A percentile compares a stretch with the other conserved stretches of the same genome.
Evolutionary conservation across 2,888 invertebrate species (phyloP).

Genomic region (Diachrysia chrysitis): DNA sequence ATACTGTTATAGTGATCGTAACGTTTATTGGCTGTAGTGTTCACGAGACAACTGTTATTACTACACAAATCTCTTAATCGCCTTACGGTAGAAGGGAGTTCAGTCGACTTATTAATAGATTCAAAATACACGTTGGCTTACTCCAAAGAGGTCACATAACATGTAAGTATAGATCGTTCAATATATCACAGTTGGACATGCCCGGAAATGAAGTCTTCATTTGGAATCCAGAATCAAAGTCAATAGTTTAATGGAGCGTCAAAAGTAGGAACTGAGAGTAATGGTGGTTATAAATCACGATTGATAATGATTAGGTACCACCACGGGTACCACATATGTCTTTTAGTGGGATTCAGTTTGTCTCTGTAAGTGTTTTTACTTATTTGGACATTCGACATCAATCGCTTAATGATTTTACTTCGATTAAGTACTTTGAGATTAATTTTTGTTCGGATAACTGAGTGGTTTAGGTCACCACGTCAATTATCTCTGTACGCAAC

Average conservation of each 20-base stretch:
- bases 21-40: background rate
- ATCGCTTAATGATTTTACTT: background rate
- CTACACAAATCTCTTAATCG: background rate
- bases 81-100: no score
- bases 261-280: slow-evolving; percentile 19
- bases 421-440: no score
- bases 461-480: no score
- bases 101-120: background rate
- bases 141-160: background rate
- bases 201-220: slow-evolving; percentile 32
- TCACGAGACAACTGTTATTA: background rate
- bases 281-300: slow-evolving; percentile 28
- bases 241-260: slow-evolving; percentile 24
- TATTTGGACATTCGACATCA: background rate
- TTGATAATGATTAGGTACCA: slow-evolving; percentile 14
- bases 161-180: background rate
- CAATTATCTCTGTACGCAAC: no score
- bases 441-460: no score
- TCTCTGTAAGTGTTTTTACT: background rate
- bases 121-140: background rate
- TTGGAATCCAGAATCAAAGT: slow-evolving; percentile 21
- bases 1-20: background rate
- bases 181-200: slow-evolving; percentile 14
- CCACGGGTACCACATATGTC: slow-evolving; percentile 6
- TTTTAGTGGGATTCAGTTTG: background rate